These are phyloP conservation scores for Urosaurus nigricauda DNA, from an alignment of 2,797 vertebrate genomes.

Conservation along the genomic window DNA sequence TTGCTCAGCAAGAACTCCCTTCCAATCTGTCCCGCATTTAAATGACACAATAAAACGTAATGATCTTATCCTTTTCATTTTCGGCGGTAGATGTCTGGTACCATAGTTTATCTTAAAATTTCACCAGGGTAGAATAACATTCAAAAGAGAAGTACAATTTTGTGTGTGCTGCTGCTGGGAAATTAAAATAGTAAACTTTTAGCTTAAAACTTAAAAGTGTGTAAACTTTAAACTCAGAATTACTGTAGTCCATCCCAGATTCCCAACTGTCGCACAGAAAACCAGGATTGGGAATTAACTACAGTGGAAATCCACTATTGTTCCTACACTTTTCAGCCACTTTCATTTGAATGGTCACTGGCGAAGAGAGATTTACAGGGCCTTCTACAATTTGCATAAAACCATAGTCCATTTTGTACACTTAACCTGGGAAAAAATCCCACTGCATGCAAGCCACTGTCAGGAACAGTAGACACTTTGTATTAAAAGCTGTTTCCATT, in stretches of 20 bases:
- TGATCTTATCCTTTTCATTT: conserved; percentile 26
- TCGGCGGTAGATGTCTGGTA: conserved; percentile 49
- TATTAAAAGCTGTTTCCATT: background rate
- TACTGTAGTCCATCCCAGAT: too few relatives aligned
- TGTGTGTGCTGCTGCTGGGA: background rate
- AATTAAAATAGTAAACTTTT: background rate
- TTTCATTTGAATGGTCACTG: background rate
- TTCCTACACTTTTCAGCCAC: background rate
- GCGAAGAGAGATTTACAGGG: background rate
- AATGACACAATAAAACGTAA: conserved; percentile 32
- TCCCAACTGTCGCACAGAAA: background rate
- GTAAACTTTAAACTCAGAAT: background rate
- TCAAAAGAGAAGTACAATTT: background rate
- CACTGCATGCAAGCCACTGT: background rate
- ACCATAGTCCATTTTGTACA: background rate
- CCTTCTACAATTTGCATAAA: background rate
- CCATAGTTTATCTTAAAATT: conserved; percentile 18
- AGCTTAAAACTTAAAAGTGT: background rate
- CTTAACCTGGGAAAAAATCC: background rate
- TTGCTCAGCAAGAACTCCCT: background rate
- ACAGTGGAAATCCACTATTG: background rate
- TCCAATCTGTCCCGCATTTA: conserved; percentile 10
- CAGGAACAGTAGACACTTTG: background rate
- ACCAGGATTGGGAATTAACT: background rate
- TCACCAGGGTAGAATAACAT: background rate